Evolutionary conservation across 1,140 invertebrate species (phyloP), one percentile per base, ranked within the genome.

Genomic region (Sinella curviseta): DNA sequence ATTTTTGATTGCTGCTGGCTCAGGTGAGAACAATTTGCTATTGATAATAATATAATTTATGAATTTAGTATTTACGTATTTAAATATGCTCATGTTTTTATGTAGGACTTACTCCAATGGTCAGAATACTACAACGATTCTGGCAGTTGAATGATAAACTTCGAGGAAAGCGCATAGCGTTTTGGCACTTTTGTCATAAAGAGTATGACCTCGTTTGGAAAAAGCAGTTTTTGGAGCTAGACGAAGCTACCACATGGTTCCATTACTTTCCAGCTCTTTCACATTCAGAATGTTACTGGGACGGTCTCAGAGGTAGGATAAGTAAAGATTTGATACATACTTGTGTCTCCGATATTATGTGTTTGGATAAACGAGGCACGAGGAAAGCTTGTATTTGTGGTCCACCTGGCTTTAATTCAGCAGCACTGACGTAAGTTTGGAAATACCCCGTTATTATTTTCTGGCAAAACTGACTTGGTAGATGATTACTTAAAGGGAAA

Each of bases 301-400:
- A 2, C 30, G 65, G 65, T 33, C 14, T 33, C 4, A 70, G 24
- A 70, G 65, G 65, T 31, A 70, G 65, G n/a, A 33, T 70, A 12
- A 12, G 1, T 12, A 24, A 33, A 8, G 26, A 31, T 14, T 8
- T 33, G 12, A 24, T 70, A 12, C 4, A 70, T 8, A 33, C 8
- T 60, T 60, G 55, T 26, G 3, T 60, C 24, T 8, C 14, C 24
- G 55, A 60, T 12, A 8, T 60, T 14, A n/a, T n/a, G n/a, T 3
- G 55, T n/a, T 26, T 24, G 55, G 55, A 60, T n/a, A 60, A 60
- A 24, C 55, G n/a, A 26, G n/a, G 8, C 14, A n/a, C 55, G 3
- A 60, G 24, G n/a, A 70, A 70, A 33, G 65, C 65, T 70, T 70
- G 26, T 14, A 33, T 70, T 70, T 70, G 65, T 70, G 65, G 65